Evolutionary conservation across 2,888 invertebrate genomes (phyloP), one percentile per base, ranked within the genome.

Genomic region (Polydrusus tereticollis): DNA sequence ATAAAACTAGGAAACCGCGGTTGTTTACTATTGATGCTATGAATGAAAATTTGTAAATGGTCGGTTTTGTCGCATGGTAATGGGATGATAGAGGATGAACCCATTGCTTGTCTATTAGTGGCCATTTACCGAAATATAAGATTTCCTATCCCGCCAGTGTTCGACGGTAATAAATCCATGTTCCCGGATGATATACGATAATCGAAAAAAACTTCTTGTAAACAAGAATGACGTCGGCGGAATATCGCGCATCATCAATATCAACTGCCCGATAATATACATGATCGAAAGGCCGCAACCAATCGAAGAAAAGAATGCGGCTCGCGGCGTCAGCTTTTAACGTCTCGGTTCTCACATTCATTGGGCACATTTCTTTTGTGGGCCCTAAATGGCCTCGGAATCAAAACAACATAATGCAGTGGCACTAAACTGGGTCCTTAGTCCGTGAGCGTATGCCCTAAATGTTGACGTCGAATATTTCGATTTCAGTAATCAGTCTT

Each of bases 311-410:
- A 70, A 59, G 64, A 70, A 70, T 70, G 70, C 70, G 52, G 58
- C 58, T 55, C 62, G 38, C 70, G 70, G 63, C 58, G 70, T 65
- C 70, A 64, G 64, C 70, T 70, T 69, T 69, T 69, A 57, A 69
- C 69, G 69, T 69, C 64, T 70, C 70, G 70, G 59, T 69, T 69
- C 69, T 64, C 70, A 70, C 65, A 70, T 65, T 70, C 64, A 57
- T 58, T 64, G 43, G 33, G 63, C 63, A 50, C 58, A 65, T 70
- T 70, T 70, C 70, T 70, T 70, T 70, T 71, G 66, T 71, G 63
- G 43, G 12, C 66, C 62, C 65, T 71, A 71, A 66, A 71, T 71
- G 66, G 62, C 47, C 65, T 70, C 58, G 58, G 58, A 70, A 70
- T 70, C 70, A 70, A 65, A 70, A 70, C 65, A 70, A 70, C 70